Conservation (phyloP, 2,797 vertebrate species). For the Taenioides sp. region DNA sequence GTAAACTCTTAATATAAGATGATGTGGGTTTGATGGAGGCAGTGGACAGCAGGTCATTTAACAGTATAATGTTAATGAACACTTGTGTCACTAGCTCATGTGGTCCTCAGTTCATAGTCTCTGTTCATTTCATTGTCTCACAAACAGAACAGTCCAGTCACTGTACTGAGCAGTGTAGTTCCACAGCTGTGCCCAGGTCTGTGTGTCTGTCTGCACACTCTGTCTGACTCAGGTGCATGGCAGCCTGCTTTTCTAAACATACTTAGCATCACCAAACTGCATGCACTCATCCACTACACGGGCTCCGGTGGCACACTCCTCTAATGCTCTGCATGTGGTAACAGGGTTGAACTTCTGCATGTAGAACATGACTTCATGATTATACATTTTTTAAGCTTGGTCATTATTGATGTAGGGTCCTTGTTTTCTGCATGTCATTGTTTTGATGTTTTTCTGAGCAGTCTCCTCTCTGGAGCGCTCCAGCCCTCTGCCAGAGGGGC, state of each 20-base stretch:
- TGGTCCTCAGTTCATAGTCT: conserved; percentile 61
- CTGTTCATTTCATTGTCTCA: conserved; percentile 62
- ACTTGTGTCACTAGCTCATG: conserved; percentile 88
- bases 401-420: conserved; percentile 52
- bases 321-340: conserved; percentile 26
- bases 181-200: conserved; percentile 77
- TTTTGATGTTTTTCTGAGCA: conserved; percentile 52
- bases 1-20: conserved; percentile 39
- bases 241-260: conserved; percentile 49
- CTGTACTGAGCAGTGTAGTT: conserved; percentile 52
- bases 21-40: conserved; percentile 43
- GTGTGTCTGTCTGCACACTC: conserved; percentile 77
- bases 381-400: conserved; percentile 35
- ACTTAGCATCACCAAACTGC: conserved; percentile 40
- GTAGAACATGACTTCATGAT: conserved; percentile 44
- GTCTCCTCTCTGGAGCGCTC: conserved; percentile 90
- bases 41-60: conserved; percentile 49
- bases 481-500: conserved; percentile 88
- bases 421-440: conserved; percentile 24
- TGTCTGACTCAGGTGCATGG: conserved; percentile 66
- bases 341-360: conserved; percentile 32
- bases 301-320: not conserved
- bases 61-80: conserved; percentile 61
- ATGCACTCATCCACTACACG: conserved; percentile 25
- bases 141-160: conserved; percentile 41